Conservation (phyloP, 2,888 invertebrate species). For the Rotaria socialis region DNA sequence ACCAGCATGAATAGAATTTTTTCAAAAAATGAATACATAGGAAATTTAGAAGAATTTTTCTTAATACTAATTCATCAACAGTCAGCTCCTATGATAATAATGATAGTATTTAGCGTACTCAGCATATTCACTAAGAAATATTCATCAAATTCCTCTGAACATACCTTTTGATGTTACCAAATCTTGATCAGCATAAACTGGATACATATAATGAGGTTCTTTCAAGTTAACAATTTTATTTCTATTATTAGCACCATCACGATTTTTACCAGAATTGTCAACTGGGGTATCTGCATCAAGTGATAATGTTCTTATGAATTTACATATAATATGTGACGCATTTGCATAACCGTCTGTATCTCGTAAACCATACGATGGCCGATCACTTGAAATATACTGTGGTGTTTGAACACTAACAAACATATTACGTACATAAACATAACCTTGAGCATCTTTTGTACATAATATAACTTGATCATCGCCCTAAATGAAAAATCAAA, state of each 20-base stretch:
- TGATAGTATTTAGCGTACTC: too few relatives aligned
- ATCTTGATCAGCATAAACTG: neutral
- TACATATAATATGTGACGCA: neutral
- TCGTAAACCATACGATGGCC: conserved; percentile 3
- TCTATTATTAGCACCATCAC: neutral
- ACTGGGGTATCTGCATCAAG: neutral
- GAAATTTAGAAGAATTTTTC: too few relatives aligned
- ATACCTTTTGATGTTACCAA: neutral
- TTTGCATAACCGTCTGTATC: conserved; percentile 4
- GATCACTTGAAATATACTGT: neutral
- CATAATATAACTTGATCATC: conserved; percentile 36
- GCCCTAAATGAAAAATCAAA: neutral
- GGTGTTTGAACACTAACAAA: conserved; percentile 26
- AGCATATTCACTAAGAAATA: too few relatives aligned
- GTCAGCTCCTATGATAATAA: too few relatives aligned
- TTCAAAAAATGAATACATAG: too few relatives aligned
- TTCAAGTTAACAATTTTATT: conserved; percentile 26
- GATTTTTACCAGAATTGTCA: neutral
- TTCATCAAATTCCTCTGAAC: too few relatives aligned
- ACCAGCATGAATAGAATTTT: too few relatives aligned
- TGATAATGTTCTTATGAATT: neutral
- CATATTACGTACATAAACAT: conserved; percentile 27
- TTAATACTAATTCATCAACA: too few relatives aligned
- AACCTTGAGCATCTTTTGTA: neutral
- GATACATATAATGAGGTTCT: conserved; percentile 34